phyloP scores from a whole-genome alignment of 2,113 vertebrate genomes.

The Saccopteryx bilineata region DNA sequence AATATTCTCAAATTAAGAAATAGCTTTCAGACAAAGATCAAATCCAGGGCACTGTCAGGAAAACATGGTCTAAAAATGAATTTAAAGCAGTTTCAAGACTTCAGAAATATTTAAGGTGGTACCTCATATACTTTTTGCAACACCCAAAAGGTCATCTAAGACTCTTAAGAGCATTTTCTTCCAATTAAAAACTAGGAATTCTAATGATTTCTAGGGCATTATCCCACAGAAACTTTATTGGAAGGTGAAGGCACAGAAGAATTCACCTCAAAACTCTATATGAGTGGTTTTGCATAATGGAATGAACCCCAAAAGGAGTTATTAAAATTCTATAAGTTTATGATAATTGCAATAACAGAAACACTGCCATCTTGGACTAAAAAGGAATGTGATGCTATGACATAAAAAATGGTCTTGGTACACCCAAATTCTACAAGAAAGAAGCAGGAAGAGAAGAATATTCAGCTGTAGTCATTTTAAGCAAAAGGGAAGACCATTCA shows the following conservation, averaged over 20 bases:
- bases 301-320: not conserved
- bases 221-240: not conserved
- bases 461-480: not conserved
- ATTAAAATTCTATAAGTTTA: slow-evolving; percentile 30
- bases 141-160: not conserved
- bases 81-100: slow-evolving; percentile 58
- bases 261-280: not conserved
- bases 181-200: slow-evolving; percentile 15
- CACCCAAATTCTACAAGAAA: not conserved
- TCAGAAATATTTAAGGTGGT: slow-evolving; percentile 47
- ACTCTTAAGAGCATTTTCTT: not conserved
- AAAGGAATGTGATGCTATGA: not conserved
- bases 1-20: slow-evolving; percentile 76
- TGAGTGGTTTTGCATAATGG: not conserved
- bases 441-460: not conserved
- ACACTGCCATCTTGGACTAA: not conserved
- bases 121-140: slow-evolving; percentile 15
- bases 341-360: slow-evolving; percentile 2
- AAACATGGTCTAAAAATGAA: slow-evolving; percentile 69
- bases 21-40: slow-evolving; percentile 73
- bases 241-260: not conserved
- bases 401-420: not conserved
- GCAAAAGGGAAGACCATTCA: slow-evolving; percentile 7
- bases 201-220: not conserved
- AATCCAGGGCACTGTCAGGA: slow-evolving; percentile 63